A percentile compares a stretch with the other conserved stretches of the same genome.
phyloP scores from a whole-genome alignment of 2,797 vertebrate species.

The Oreochromis mossambicus region DNA sequence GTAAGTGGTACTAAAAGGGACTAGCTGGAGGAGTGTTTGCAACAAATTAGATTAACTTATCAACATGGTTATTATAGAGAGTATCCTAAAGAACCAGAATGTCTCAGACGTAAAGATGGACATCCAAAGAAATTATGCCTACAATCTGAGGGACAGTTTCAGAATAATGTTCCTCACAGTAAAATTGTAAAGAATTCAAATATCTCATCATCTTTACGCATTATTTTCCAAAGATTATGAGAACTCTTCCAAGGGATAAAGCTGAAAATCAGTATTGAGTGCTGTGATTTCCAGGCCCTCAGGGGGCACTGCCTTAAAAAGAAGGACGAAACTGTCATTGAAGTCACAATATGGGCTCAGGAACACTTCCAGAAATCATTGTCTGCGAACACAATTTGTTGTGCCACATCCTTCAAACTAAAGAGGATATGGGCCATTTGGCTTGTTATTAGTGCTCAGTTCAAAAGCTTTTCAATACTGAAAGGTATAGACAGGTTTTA shows the following conservation, averaged over 20 bases:
- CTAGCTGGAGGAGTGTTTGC: not conserved
- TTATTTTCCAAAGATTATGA: not conserved
- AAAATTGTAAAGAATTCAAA: not conserved
- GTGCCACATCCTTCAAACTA: not conserved
- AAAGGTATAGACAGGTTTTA: rapidly evolving
- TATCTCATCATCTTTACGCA: rapidly evolving
- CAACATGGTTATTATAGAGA: not conserved
- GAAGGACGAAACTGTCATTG: too few relatives aligned
- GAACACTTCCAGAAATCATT: rapidly evolving
- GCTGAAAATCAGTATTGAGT: too few relatives aligned
- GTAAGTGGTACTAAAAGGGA: rapidly evolving
- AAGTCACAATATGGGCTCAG: not conserved
- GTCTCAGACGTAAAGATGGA: not conserved
- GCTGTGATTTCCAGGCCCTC: too few relatives aligned
- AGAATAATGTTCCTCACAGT: not conserved
- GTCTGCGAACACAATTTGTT: not conserved
- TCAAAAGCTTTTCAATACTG: rapidly evolving
- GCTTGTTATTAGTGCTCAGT: not conserved
- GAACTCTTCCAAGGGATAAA: not conserved
- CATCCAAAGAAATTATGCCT: not conserved
- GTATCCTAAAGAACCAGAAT: not conserved
- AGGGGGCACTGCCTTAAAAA: too few relatives aligned
- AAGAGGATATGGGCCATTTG: not conserved
- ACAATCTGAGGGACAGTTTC: not conserved
- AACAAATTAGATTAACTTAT: rapidly evolving